These are phyloP conservation scores for Psittacula echo DNA, from an alignment of 2,797 vertebrate genomes.

Conservation along the genomic window DNA sequence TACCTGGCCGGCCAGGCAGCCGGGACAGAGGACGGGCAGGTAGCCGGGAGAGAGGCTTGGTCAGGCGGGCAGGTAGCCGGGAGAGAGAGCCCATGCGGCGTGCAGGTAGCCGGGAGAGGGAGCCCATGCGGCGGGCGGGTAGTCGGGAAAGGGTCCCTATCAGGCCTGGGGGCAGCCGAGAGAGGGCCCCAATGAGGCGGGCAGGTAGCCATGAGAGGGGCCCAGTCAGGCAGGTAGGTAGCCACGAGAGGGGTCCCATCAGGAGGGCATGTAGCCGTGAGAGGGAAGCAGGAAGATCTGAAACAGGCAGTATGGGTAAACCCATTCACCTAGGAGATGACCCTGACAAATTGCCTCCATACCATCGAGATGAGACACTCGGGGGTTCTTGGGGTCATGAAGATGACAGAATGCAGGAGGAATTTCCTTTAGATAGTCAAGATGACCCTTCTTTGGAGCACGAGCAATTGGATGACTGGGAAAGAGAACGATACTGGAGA, in stretches of 20 bases:
- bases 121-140: constrained; percentile 22
- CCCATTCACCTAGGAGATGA: constrained; percentile 54
- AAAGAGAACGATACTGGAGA: constrained; percentile 86
- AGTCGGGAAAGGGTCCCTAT: constrained; percentile 65
- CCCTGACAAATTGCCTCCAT: constrained; percentile 73
- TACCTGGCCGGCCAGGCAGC: not conserved
- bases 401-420: constrained; percentile 81
- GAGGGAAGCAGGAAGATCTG: constrained; percentile 72
- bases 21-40: constrained; percentile 54
- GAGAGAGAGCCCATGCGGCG: constrained; percentile 60
- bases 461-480: constrained; percentile 80
- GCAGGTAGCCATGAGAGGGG: constrained; percentile 72
- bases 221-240: constrained; percentile 55
- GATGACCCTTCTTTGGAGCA: constrained; percentile 78
- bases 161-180: constrained; percentile 49
- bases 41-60: constrained; percentile 68
- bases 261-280: constrained; percentile 74
- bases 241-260: constrained; percentile 68
- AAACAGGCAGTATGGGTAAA: constrained; percentile 60
- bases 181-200: constrained; percentile 46
- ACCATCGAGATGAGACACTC: constrained; percentile 72
- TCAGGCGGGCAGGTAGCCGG: constrained; percentile 43
- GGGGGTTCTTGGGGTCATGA: constrained; percentile 81
- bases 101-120: constrained; percentile 63
- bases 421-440: constrained; percentile 81